Evolutionary conservation across 1,140 invertebrate genomes (phyloP).

Genomic region (Bombus polaris): DNA sequence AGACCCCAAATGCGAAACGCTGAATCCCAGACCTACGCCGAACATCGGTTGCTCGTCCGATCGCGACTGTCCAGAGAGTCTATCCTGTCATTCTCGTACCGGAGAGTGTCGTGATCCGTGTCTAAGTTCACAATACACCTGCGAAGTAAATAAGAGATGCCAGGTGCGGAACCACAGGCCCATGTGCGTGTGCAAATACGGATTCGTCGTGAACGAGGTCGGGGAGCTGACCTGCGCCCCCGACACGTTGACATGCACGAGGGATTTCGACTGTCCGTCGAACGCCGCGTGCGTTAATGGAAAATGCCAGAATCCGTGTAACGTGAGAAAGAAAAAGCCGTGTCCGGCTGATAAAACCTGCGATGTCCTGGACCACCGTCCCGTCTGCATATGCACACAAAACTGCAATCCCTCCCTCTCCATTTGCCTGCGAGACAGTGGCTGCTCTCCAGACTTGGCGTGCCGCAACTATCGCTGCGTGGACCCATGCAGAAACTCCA

Average conservation of each 20-base stretch:
- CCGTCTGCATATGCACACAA: constrained; percentile 92
- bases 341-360: constrained; percentile 92
- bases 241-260: constrained; percentile 89
- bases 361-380: constrained; percentile 92
- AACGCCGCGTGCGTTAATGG: constrained; percentile 92
- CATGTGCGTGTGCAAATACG: constrained; percentile 93
- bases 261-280: constrained; percentile 92
- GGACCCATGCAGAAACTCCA: constrained; percentile 92
- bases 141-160: constrained; percentile 92
- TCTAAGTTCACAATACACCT: constrained; percentile 84
- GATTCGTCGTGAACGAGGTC: constrained; percentile 92
- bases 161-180: constrained; percentile 92
- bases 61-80: constrained; percentile 88
- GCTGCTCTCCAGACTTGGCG: constrained; percentile 91
- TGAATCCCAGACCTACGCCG: constrained; percentile 80
- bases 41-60: constrained; percentile 86
- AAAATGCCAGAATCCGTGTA: constrained; percentile 93
- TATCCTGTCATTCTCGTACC: constrained; percentile 87
- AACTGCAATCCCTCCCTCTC: constrained; percentile 93
- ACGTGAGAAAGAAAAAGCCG: constrained; percentile 82
- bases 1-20: constrained; percentile 88
- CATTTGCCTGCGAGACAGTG: constrained; percentile 93
- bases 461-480: constrained; percentile 95
- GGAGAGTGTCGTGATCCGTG: constrained; percentile 92
- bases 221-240: constrained; percentile 93